These are phyloP conservation scores for Nasonovia ribisnigri DNA, from an alignment of 2,888 invertebrate genomes.

Conservation along the genomic window DNA sequence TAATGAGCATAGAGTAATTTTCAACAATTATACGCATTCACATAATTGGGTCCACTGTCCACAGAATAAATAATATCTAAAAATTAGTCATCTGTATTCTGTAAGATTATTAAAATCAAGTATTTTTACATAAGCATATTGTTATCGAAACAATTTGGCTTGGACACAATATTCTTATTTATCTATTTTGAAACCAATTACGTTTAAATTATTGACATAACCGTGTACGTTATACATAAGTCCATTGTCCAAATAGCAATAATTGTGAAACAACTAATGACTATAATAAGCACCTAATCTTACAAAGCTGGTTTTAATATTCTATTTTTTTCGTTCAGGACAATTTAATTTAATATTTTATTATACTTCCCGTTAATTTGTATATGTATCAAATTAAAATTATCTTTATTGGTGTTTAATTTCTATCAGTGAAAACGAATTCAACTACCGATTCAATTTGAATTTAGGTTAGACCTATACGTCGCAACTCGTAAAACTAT, in stretches of 20 bases:
- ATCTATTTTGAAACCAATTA: conserved; percentile 9
- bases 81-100: neutral
- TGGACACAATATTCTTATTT: neutral
- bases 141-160: neutral
- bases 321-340: neutral
- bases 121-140: conserved; percentile 3
- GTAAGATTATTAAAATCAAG: neutral
- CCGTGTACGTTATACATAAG: neutral
- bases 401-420: conserved; percentile 12
- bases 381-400: neutral
- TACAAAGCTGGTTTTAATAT: neutral
- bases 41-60: neutral
- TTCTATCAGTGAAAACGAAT: neutral
- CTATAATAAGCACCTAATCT: neutral
- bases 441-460: neutral
- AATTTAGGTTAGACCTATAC: neutral
- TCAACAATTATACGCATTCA: neutral
- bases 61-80: conserved; percentile 5
- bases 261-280: neutral
- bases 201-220: neutral
- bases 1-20: neutral
- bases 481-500: neutral
- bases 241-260: neutral
- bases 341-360: neutral
- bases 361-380: neutral